phyloP scores from a whole-genome alignment of 2,797 vertebrate genomes.

The Vultur gryphus region DNA sequence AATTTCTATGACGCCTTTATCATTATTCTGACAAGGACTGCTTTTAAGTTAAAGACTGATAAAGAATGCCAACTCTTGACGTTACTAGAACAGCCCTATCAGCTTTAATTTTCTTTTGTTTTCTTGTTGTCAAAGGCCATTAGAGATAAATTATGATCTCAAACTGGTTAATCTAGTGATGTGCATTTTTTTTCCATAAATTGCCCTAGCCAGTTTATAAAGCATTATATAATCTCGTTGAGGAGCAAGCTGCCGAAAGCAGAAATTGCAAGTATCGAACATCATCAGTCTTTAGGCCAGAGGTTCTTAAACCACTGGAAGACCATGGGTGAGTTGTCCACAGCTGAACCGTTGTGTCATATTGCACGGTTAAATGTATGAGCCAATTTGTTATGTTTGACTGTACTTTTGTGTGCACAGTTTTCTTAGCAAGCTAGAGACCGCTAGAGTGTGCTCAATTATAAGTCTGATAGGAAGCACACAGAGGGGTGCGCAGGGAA shows the following conservation, averaged over 20 bases:
- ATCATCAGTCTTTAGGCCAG: background rate
- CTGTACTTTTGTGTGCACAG: rapidly evolving
- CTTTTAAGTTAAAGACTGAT: slow-evolving; percentile 73
- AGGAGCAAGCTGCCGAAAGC: background rate
- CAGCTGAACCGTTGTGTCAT: background rate
- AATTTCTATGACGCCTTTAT: slow-evolving; percentile 70
- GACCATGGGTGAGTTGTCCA: background rate
- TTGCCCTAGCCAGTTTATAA: background rate
- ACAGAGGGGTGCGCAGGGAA: rapidly evolving
- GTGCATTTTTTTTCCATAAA: slow-evolving; percentile 15
- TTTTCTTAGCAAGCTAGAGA: background rate
- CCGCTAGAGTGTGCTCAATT: slow-evolving; percentile 33
- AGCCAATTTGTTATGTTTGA: background rate
- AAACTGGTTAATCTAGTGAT: slow-evolving; percentile 48
- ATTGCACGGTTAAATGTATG: rapidly evolving
- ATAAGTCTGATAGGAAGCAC: background rate
- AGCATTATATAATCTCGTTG: background rate
- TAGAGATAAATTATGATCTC: slow-evolving; percentile 60
- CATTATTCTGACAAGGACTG: slow-evolving; percentile 68
- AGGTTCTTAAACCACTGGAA: background rate
- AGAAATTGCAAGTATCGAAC: background rate
- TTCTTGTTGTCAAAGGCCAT: slow-evolving; percentile 56
- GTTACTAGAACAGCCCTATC: slow-evolving; percentile 59
- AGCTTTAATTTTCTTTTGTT: slow-evolving; percentile 61
- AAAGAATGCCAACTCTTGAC: slow-evolving; percentile 69